Conservation (phyloP, 2,113 vertebrate species). For the Crotalus tigris region DNA sequence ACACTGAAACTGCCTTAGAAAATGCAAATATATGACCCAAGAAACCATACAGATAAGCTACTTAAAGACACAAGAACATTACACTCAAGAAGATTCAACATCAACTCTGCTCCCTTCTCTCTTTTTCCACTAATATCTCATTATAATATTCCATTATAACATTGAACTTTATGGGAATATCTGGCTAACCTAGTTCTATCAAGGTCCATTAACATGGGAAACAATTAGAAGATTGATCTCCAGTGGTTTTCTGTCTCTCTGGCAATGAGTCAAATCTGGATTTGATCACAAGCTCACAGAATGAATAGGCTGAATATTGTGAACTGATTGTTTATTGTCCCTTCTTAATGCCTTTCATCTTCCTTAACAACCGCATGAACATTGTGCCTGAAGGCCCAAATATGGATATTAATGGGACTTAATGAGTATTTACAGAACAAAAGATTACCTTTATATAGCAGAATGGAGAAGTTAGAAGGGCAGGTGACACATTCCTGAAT, state of each 20-base stretch:
- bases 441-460: slow-evolving; percentile 44
- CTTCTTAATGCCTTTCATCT: slow-evolving; percentile 51
- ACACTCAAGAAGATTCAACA: neutral
- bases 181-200: neutral
- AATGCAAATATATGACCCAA: neutral
- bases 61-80: neutral
- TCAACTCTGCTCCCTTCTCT: neutral
- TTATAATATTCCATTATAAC: neutral
- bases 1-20: neutral
- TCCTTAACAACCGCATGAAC: slow-evolving; percentile 52
- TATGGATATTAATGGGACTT: slow-evolving; percentile 55
- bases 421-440: slow-evolving; percentile 62
- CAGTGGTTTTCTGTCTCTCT: neutral
- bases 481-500: slow-evolving; percentile 4
- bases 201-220: neutral
- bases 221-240: neutral
- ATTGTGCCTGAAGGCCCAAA: slow-evolving; percentile 54
- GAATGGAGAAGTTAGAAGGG: slow-evolving; percentile 49
- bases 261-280: slow-evolving; percentile 31
- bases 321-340: slow-evolving; percentile 62
- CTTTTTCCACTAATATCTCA: neutral
- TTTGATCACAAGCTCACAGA: slow-evolving; percentile 49
- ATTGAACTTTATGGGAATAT: neutral
- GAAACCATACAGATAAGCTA: neutral
- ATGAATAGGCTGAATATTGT: slow-evolving; percentile 55